These are phyloP conservation scores for Pelochelys cantorii DNA, from an alignment of 2,797 vertebrate genomes.

Conservation along the genomic window DNA sequence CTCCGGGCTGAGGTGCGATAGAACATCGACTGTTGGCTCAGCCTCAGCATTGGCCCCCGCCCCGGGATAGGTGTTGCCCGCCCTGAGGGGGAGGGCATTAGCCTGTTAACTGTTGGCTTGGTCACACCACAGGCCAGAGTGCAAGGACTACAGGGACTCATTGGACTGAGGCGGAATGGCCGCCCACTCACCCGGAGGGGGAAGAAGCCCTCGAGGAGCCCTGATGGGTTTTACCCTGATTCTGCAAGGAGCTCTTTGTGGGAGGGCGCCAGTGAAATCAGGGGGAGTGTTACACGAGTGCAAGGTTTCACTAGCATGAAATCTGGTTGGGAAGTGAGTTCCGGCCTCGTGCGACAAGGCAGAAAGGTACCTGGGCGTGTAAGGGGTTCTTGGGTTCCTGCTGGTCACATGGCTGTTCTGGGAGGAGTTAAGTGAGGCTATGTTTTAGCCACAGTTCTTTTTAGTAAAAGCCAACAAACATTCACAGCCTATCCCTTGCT, in stretches of 20 bases:
- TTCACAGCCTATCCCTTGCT: too few relatives aligned
- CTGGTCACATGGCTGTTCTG: not conserved
- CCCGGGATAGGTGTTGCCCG: too few relatives aligned
- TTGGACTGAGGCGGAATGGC: too few relatives aligned
- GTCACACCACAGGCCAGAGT: too few relatives aligned
- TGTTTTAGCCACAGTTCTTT: too few relatives aligned
- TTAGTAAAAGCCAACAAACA: too few relatives aligned
- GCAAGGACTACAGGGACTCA: too few relatives aligned
- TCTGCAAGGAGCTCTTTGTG: not conserved
- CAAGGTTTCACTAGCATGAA: not conserved
- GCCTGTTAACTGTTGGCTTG: rapidly evolving
- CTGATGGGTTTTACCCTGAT: not conserved
- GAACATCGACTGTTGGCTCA: too few relatives aligned
- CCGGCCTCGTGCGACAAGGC: not conserved
- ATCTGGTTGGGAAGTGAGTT: not conserved
- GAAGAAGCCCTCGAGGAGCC: too few relatives aligned
- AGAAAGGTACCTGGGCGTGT: not conserved
- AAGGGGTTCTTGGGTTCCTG: not conserved
- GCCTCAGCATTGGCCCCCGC: too few relatives aligned
- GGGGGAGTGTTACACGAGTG: not conserved
- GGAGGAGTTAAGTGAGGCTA: not conserved
- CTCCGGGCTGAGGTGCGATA: too few relatives aligned
- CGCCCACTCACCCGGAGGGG: too few relatives aligned
- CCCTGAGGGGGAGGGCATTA: not conserved
- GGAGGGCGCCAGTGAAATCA: not conserved